A percentile compares a stretch with the other conserved stretches of the same genome.
phyloP scores from a whole-genome alignment of 2,888 invertebrate species.

The Metacarcinus magister region DNA sequence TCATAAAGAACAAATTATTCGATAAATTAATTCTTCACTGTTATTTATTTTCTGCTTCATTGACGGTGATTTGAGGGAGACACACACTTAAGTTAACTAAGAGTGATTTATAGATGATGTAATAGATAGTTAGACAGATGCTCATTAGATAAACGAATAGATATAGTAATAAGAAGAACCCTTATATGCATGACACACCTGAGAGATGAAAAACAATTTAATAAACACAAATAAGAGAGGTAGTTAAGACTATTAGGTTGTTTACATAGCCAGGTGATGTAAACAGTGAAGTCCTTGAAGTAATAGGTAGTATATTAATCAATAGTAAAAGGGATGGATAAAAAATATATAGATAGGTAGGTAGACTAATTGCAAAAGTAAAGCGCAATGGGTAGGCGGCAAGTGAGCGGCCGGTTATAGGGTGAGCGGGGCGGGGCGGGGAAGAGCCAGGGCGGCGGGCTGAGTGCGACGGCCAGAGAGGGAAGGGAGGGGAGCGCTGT shows the following conservation, averaged over 20 bases:
- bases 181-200: not conserved
- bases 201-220: not conserved
- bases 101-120: not conserved
- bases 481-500: constrained; percentile 5
- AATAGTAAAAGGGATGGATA: not conserved
- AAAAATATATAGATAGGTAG: not conserved
- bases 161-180: not conserved
- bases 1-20: not conserved
- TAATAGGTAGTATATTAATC: not conserved
- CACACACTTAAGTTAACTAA: not conserved
- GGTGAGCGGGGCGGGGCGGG: constrained; percentile 8
- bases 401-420: not conserved
- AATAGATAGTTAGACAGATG: not conserved
- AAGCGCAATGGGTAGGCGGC: not conserved
- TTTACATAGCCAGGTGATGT: not conserved
- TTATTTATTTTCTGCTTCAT: not conserved
- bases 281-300: not conserved
- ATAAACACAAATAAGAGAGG: not conserved
- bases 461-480: not conserved
- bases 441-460: not conserved
- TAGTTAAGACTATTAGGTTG: not conserved
- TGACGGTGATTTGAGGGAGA: not conserved
- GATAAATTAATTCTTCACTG: not conserved
- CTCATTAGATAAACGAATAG: not conserved
- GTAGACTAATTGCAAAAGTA: not conserved